Evolutionary conservation across 1,140 invertebrate genomes (phyloP).

Genomic region (Augochlora pura): DNA sequence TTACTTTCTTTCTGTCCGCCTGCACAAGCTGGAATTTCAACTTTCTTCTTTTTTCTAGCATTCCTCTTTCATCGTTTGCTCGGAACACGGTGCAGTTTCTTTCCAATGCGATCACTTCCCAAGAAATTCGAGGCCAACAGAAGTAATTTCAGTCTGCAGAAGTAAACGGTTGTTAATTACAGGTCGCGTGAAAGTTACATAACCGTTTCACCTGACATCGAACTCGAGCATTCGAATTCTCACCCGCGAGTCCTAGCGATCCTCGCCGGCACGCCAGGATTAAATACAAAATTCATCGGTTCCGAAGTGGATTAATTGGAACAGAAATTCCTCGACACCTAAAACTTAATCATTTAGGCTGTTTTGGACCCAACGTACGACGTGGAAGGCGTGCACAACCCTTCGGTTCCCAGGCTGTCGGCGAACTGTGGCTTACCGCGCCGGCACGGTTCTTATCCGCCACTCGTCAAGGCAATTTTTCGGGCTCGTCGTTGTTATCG

Average conservation of each 20-base stretch:
- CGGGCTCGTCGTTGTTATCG: slow-evolving; percentile 1
- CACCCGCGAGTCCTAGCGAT: too few species aligned
- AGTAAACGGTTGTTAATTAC: too few species aligned
- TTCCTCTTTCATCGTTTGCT: not conserved
- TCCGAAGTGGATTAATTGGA: not conserved
- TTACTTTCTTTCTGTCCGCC: not conserved
- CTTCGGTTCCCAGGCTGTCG: slow-evolving; percentile 53
- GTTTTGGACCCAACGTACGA: slow-evolving; percentile 27
- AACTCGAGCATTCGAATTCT: too few species aligned
- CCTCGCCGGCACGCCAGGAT: too few species aligned
- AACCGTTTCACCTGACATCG: too few species aligned
- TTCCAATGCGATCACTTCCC: too few species aligned
- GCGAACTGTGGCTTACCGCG: slow-evolving; percentile 59
- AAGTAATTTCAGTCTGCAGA: too few species aligned
- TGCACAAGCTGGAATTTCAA: not conserved
- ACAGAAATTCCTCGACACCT: not conserved
- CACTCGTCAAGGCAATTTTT: not conserved
- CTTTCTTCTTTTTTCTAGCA: not conserved
- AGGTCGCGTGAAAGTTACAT: too few species aligned
- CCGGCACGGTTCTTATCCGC: slow-evolving; percentile 58
- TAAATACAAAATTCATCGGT: too few species aligned
- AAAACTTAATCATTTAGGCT: slow-evolving; percentile 45
- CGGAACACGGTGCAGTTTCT: too few species aligned
- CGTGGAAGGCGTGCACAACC: slow-evolving; percentile 35
- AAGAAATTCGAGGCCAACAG: too few species aligned